These are phyloP conservation scores for Acrobasis repandana DNA, from an alignment of 2,888 invertebrate species.

Conservation along the genomic window DNA sequence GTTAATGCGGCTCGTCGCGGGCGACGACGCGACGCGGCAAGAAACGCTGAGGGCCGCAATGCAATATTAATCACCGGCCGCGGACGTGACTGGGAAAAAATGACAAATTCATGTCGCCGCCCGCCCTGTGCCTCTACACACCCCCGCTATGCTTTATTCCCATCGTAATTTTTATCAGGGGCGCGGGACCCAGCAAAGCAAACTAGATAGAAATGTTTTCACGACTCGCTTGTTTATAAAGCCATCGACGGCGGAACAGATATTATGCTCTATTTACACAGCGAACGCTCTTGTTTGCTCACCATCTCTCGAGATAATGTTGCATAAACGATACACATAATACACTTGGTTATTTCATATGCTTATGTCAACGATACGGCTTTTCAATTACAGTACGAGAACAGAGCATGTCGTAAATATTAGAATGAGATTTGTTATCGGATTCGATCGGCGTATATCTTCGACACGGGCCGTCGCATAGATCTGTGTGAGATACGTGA, in stretches of 20 bases:
- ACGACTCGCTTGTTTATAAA: constrained; percentile 79
- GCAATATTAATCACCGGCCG: constrained; percentile 80
- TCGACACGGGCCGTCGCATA: constrained; percentile 57
- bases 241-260: constrained; percentile 76
- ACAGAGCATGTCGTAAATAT: constrained; percentile 45
- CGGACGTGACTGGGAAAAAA: constrained; percentile 80
- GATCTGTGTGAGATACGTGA: constrained; percentile 63
- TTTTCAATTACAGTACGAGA: constrained; percentile 66
- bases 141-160: constrained; percentile 71
- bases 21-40: constrained; percentile 41
- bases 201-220: constrained; percentile 79
- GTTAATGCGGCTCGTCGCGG: constrained; percentile 59
- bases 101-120: constrained; percentile 77
- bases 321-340: constrained; percentile 64
- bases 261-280: constrained; percentile 75
- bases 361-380: constrained; percentile 51
- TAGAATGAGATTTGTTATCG: constrained; percentile 47
- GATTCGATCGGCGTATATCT: constrained; percentile 52
- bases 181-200: constrained; percentile 64
- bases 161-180: constrained; percentile 77
- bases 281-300: constrained; percentile 63
- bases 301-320: constrained; percentile 74
- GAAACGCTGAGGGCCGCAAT: constrained; percentile 70
- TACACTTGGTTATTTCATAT: constrained; percentile 58
- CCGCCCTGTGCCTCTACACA: constrained; percentile 46